Evolutionary conservation across 2,888 invertebrate genomes (phyloP).

Genomic region (Conops quadrifasciatus): DNA sequence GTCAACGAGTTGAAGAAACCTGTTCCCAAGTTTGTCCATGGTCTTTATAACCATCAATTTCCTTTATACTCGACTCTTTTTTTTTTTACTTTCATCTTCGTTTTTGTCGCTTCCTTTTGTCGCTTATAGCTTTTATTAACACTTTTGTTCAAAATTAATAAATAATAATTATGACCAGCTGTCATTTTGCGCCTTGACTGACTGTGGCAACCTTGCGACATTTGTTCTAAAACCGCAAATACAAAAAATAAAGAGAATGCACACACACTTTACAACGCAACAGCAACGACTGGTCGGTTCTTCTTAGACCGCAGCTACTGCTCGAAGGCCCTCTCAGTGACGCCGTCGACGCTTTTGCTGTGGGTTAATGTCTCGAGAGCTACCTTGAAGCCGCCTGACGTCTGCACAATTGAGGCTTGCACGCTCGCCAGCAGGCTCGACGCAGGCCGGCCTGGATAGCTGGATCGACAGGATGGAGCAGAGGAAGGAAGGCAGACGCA

Average conservation of each 20-base stretch:
- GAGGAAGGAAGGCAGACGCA: neutral
- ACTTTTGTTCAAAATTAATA: constrained; percentile 28
- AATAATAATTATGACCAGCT: constrained; percentile 30
- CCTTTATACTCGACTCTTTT: neutral
- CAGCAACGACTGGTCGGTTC: no score
- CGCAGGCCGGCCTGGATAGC: no score
- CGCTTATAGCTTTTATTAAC: constrained; percentile 7
- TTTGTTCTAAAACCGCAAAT: constrained; percentile 30
- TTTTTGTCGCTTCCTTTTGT: neutral
- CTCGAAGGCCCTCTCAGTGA: no score
- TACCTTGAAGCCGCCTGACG: constrained; percentile 60
- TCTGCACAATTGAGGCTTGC: constrained; percentile 1
- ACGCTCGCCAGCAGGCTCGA: neutral
- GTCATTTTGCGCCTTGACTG: constrained; percentile 15
- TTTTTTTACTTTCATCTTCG: neutral
- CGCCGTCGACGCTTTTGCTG: neutral
- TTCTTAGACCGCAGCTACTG: neutral
- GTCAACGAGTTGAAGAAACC: no score
- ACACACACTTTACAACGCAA: no score
- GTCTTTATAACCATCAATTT: neutral
- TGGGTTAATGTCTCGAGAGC: constrained; percentile 27
- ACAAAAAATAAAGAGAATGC: neutral
- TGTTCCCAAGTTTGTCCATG: no score
- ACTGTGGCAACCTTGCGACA: constrained; percentile 27
- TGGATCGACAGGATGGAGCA: neutral